Evolutionary conservation across 2,888 invertebrate genomes (phyloP).

Genomic region (Synergus japonicus): DNA sequence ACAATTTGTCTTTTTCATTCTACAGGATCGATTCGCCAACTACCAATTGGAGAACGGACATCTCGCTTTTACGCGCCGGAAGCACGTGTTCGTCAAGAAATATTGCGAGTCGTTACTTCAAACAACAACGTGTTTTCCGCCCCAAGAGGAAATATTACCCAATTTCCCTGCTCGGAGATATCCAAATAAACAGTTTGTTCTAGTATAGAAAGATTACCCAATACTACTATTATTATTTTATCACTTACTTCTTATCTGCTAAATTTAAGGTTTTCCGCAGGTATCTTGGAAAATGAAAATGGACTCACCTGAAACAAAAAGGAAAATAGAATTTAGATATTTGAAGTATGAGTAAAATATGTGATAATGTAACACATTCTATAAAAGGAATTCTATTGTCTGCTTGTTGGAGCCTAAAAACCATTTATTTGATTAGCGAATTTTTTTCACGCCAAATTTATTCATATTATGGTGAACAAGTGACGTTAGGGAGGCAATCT

Average conservation of each 20-base stretch:
- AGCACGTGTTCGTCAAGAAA: neutral
- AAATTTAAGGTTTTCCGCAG: neutral
- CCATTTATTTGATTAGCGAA: too few species aligned
- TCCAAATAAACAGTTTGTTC: neutral
- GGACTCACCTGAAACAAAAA: neutral
- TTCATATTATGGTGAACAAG: constrained; percentile 15
- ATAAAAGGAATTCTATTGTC: too few species aligned
- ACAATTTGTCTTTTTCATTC: constrained; percentile 7
- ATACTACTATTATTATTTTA: too few species aligned
- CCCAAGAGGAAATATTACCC: neutral
- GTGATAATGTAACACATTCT: too few species aligned
- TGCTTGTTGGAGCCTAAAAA: too few species aligned
- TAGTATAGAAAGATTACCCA: neutral
- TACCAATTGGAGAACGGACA: neutral
- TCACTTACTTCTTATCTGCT: neutral
- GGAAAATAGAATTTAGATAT: neutral
- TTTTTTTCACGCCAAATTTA: neutral
- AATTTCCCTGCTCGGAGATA: neutral
- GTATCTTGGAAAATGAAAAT: neutral
- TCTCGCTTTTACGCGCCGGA: too few species aligned
- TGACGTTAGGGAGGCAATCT: constrained; percentile 13
- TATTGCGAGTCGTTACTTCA: neutral
- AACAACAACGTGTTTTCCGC: neutral
- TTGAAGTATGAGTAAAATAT: neutral
- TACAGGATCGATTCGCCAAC: neutral